Evolutionary conservation across 2,797 vertebrate genomes (phyloP).

Genomic region (Sphenopsis melanotis): DNA sequence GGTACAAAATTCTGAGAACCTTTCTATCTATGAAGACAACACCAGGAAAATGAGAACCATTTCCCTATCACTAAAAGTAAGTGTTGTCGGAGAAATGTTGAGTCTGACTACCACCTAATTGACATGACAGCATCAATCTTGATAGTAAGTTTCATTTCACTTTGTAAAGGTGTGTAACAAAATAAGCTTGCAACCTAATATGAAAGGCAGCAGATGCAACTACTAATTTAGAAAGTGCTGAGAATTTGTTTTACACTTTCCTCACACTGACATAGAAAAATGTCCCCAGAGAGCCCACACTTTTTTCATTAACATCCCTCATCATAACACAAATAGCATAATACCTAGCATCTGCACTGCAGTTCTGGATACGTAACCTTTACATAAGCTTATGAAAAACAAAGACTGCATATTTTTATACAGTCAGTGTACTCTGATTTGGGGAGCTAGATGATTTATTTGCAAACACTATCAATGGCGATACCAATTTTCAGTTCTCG

Average conservation of each 20-base stretch:
- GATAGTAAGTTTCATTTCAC: neutral
- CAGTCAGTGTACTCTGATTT: neutral
- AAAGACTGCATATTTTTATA: neutral
- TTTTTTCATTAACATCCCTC: neutral
- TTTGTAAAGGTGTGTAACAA: neutral
- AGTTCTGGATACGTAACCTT: neutral
- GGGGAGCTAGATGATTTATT: conserved; percentile 29
- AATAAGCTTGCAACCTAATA: neutral
- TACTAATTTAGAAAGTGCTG: neutral
- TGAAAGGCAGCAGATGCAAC: neutral
- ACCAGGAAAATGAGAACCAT: neutral
- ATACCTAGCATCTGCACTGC: neutral
- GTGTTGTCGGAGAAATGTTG: neutral
- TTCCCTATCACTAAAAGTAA: neutral
- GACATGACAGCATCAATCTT: neutral
- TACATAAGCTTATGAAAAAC: neutral
- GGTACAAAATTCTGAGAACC: neutral
- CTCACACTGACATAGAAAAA: neutral
- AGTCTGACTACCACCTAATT: neutral
- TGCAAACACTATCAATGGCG: conserved; percentile 20
- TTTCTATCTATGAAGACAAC: neutral
- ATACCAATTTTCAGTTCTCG: conserved; percentile 26
- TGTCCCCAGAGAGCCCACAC: neutral
- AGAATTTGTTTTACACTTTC: neutral
- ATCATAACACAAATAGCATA: neutral